Evolutionary conservation across 2,888 invertebrate genomes (phyloP).

Genomic region (Macroteleia sp.): DNA sequence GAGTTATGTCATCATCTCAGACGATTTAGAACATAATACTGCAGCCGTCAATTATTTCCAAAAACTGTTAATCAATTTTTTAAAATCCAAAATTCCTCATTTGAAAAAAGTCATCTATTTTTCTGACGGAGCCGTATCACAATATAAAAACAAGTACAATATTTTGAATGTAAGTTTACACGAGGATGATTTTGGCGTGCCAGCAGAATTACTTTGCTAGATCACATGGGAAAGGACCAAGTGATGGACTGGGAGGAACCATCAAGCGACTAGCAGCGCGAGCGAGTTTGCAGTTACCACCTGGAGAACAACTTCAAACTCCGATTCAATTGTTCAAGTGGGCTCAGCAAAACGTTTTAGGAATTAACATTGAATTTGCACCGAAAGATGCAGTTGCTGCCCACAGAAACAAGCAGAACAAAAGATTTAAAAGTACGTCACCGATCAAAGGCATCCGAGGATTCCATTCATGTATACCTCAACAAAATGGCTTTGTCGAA

Average conservation of each 20-base stretch:
- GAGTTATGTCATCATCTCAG: conserved; percentile 53
- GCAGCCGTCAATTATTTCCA: not conserved
- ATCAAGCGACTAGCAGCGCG: conserved; percentile 28
- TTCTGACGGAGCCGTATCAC: conserved; percentile 38
- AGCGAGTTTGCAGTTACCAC: conserved; percentile 35
- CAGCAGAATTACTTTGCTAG: conserved; percentile 28
- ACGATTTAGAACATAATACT: conserved; percentile 45
- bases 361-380: conserved; percentile 15
- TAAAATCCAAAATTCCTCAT: conserved; percentile 22
- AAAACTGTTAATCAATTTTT: conserved; percentile 18
- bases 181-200: conserved; percentile 39
- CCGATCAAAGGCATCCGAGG: not conserved
- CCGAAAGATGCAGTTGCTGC: not conserved
- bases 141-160: conserved; percentile 38
- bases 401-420: not conserved
- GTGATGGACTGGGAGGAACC: conserved; percentile 20
- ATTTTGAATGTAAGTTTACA: conserved; percentile 15
- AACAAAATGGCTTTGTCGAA: not conserved
- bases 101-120: conserved; percentile 39
- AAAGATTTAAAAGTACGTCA: not conserved
- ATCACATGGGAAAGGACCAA: conserved; percentile 29
- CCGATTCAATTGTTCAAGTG: conserved; percentile 28
- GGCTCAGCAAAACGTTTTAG: too few species aligned
- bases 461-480: conserved; percentile 1
- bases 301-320: conserved; percentile 46